Base-by-base conservation (phyloP, 64 coral and sea anemone species). In the Stichodactyla helianthus region DNA sequence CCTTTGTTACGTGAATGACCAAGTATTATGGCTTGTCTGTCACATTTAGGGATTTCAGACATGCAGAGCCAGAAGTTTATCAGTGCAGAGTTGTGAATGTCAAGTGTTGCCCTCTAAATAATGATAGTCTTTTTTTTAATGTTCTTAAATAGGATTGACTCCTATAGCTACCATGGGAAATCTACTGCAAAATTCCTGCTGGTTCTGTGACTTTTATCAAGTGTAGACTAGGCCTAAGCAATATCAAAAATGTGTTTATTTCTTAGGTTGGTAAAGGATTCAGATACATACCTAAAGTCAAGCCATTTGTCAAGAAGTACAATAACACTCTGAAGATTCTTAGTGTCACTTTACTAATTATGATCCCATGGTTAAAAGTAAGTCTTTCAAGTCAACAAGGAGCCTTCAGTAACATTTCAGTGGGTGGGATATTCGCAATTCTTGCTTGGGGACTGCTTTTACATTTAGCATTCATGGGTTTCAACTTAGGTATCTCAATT, bases 351-450 rank as follows among this genome's bases (percentile, higher is more conserved):
- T 84, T 95, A 53, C 79, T 95, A 17, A 87, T 87, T 12, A 77
- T 86, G 84, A 89, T 95, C 4, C 94, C 94, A 25, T 95, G 94
- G 94, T 86, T 95, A 77, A 95, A 95, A 79, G 87, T 95, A 9
- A 95, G 94, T 59, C 63, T 92, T 5, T 88, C 94, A 79, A 95
- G 91, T 77, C 62, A 84, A 0, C 23, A 74, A 53, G 91, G 90
- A 53, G 88, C 87, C 13, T 95, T 95, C 52, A 63, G 9, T 6
- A 6, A 74, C 84, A 28, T 95, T 81, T 82, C 90, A 52, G 54
- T 92, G 54, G 62, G 87, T 52, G 89, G 91, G 50, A 61, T 94
- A 31, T 94, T 94, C 80, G 93, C 93, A 3, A 70, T 83, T 19
- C 19, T 94, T 19, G 93, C 54, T 7, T 94, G 93, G 93, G 93